Evolutionary conservation across 53 echinoderm and acorn worm species (phyloP).

Genomic region (Crossaster papposus): DNA sequence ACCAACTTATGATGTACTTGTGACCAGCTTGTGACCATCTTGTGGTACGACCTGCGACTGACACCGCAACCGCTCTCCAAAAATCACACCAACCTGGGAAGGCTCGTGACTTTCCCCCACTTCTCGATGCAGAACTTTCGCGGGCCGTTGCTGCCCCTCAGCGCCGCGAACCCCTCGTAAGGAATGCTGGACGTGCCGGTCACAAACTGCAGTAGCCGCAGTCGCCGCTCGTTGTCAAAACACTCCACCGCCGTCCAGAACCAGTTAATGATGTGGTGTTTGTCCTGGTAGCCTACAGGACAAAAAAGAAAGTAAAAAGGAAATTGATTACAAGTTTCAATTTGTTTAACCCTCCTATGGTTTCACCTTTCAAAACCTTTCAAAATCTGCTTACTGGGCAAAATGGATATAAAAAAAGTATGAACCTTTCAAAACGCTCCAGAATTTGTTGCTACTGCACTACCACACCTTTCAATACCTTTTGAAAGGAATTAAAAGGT

Average conservation of each 20-base stretch:
- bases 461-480: too few relatives aligned
- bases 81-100: conserved; percentile 76
- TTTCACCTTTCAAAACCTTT: too few relatives aligned
- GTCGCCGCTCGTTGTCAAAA: conserved; percentile 93
- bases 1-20: too few relatives aligned
- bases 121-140: conserved; percentile 98
- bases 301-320: too few relatives aligned
- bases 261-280: conserved; percentile 93
- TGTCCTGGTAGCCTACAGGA: conserved; percentile 86
- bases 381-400: too few relatives aligned
- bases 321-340: too few relatives aligned
- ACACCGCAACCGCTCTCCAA: neutral
- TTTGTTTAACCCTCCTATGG: too few relatives aligned
- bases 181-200: conserved; percentile 99
- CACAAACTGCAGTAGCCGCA: conserved; percentile 95
- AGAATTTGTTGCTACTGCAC: too few relatives aligned
- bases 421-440: too few relatives aligned
- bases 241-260: conserved; percentile 97
- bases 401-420: too few relatives aligned
- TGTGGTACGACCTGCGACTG: neutral
- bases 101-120: conserved; percentile 90
- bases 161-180: conserved; percentile 96
- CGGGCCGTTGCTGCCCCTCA: conserved; percentile 96
- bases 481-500: too few relatives aligned
- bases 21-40: neutral